Evolutionary conservation across 2,113 vertebrate species (phyloP).

Genomic region (Tupaia chinensis): DNA sequence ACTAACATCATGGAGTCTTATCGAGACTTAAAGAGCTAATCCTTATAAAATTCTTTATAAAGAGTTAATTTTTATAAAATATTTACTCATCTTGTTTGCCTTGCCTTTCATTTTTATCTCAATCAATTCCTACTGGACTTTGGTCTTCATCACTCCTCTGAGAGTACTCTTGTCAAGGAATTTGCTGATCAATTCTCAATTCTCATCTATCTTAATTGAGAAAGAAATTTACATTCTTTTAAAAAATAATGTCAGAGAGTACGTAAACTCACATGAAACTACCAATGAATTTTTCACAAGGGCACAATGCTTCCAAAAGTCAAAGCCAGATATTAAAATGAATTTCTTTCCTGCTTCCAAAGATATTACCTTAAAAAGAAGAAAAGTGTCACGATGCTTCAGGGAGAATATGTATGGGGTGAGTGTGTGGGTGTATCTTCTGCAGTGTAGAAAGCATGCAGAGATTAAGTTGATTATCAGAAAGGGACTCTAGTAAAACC

Average conservation of each 20-base stretch:
- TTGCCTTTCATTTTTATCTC: neutral
- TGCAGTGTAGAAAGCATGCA: neutral
- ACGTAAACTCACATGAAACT: no score
- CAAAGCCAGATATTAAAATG: neutral
- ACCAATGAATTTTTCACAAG: neutral
- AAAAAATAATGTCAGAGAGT: no score
- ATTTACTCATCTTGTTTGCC: neutral
- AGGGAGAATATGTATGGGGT: neutral
- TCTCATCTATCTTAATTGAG: accelerated
- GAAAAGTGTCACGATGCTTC: neutral
- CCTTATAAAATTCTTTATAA: neutral
- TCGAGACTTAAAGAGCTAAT: neutral
- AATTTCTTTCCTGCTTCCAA: neutral
- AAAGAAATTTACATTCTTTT: neutral
- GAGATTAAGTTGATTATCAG: neutral
- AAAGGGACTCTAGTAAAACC: neutral
- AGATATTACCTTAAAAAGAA: neutral
- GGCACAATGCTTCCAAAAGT: neutral
- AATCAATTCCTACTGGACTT: accelerated
- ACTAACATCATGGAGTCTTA: neutral
- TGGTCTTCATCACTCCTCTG: accelerated
- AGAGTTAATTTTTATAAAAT: no score
- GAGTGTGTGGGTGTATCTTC: neutral
- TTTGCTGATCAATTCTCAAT: no score
- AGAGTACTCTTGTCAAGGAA: neutral